Evolutionary conservation across 2,797 vertebrate species (phyloP).

Genomic region (Amniataba percoides): DNA sequence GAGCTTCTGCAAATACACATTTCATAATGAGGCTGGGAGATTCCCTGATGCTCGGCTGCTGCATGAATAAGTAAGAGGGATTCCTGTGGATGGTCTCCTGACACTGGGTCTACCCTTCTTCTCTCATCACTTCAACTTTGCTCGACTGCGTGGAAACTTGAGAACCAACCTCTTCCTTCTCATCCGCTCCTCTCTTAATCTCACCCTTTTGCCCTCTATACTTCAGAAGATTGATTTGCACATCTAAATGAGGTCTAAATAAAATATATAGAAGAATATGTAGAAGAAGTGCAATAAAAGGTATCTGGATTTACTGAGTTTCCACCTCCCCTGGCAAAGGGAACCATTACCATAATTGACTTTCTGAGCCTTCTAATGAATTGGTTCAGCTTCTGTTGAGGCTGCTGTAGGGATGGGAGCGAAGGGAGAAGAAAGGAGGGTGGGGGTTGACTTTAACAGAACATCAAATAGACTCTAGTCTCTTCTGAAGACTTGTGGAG

Average conservation of each 20-base stretch:
- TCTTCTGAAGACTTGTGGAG: constrained; percentile 41
- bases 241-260: constrained; percentile 74
- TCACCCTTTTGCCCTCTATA: constrained; percentile 32
- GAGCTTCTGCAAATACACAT: constrained; percentile 64
- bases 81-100: constrained; percentile 72
- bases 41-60: constrained; percentile 71
- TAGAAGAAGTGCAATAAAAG: constrained; percentile 54
- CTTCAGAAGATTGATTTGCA: constrained; percentile 70
- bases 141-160: constrained; percentile 18
- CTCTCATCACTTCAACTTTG: constrained; percentile 48
- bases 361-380: constrained; percentile 83
- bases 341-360: constrained; percentile 83
- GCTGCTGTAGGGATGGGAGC: constrained; percentile 43
- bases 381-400: constrained; percentile 73
- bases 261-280: constrained; percentile 70
- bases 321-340: constrained; percentile 66
- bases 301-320: constrained; percentile 64
- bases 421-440: constrained; percentile 30
- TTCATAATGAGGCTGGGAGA: constrained; percentile 80
- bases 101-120: constrained; percentile 48
- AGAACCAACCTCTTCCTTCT: constrained; percentile 15
- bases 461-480: constrained; percentile 68
- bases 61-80: constrained; percentile 80
- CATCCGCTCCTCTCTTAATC: constrained; percentile 17
- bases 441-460: constrained; percentile 35